Evolutionary conservation across 1,140 invertebrate genomes (phyloP).

Genomic region (Achatina immaculata): DNA sequence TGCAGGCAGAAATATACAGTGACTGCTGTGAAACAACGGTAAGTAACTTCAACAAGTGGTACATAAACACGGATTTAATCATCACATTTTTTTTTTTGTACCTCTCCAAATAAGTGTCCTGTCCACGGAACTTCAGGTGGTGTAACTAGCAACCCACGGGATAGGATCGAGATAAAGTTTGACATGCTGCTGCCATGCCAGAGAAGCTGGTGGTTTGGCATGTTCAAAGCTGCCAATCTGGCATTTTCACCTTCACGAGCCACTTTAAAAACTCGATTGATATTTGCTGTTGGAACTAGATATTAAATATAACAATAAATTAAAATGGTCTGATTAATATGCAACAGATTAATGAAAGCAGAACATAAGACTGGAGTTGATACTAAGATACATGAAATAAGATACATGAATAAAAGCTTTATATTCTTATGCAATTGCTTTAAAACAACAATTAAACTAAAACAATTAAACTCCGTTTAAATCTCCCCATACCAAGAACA

Average conservation of each 20-base stretch:
- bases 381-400: no score
- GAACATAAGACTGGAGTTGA: neutral
- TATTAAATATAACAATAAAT: slow-evolving; percentile 3
- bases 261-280: slow-evolving; percentile 69
- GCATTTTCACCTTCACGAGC: slow-evolving; percentile 60
- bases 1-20: no score
- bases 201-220: slow-evolving; percentile 67
- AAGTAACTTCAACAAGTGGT: no score
- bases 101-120: slow-evolving; percentile 70
- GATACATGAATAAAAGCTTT: no score
- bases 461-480: no score
- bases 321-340: neutral
- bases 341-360: neutral
- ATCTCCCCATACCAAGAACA: no score
- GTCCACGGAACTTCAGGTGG: slow-evolving; percentile 67
- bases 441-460: no score
- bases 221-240: slow-evolving; percentile 43
- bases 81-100: slow-evolving; percentile 43
- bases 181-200: slow-evolving; percentile 72
- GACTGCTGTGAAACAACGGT: no score
- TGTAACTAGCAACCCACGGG: slow-evolving; percentile 66
- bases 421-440: no score
- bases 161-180: slow-evolving; percentile 71
- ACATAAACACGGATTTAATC: no score
- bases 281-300: slow-evolving; percentile 51